Conservation (phyloP, 1,140 invertebrate species). For the Nasonia vitripennis region DNA sequence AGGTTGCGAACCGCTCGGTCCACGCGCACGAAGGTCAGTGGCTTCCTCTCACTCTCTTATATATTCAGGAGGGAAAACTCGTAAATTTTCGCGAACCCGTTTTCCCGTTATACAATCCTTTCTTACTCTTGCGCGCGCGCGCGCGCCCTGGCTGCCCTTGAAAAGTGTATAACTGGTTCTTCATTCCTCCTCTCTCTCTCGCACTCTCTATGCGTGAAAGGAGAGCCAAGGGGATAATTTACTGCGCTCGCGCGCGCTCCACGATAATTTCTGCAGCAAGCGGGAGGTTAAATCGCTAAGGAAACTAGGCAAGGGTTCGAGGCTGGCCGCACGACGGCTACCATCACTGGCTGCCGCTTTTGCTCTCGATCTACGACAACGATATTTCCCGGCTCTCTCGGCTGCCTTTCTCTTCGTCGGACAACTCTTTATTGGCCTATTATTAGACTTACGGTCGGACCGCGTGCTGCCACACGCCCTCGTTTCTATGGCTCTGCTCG, state of each 20-base stretch:
- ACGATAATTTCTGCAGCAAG: slow-evolving; percentile 1
- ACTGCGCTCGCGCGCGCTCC: not conserved
- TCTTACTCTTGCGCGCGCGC: not conserved
- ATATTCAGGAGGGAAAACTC: slow-evolving; percentile 22
- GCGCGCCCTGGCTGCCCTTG: not conserved
- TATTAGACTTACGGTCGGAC: slow-evolving; percentile 41
- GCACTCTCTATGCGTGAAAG: not conserved
- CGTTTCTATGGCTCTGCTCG: not conserved
- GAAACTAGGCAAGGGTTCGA: slow-evolving; percentile 37
- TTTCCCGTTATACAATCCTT: slow-evolving; percentile 48
- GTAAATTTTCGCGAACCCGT: slow-evolving; percentile 45
- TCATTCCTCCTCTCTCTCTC: not conserved
- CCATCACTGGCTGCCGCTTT: not conserved
- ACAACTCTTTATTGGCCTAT: slow-evolving; percentile 57
- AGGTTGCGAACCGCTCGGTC: slow-evolving; percentile 27
- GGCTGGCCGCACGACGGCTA: slow-evolving; percentile 23
- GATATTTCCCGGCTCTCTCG: not conserved
- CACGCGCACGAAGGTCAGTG: slow-evolving; percentile 12
- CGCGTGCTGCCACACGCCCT: slow-evolving; percentile 4
- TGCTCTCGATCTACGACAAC: not conserved
- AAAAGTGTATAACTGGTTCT: slow-evolving; percentile 26
- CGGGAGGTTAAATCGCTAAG: not conserved
- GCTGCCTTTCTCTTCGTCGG: slow-evolving; percentile 25
- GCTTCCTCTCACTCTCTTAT: not conserved
- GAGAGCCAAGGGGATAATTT: slow-evolving; percentile 2